Evolutionary conservation across 2,888 invertebrate genomes (phyloP), one percentile per base, ranked within the genome.

Genomic region (Agrochola lota): DNA sequence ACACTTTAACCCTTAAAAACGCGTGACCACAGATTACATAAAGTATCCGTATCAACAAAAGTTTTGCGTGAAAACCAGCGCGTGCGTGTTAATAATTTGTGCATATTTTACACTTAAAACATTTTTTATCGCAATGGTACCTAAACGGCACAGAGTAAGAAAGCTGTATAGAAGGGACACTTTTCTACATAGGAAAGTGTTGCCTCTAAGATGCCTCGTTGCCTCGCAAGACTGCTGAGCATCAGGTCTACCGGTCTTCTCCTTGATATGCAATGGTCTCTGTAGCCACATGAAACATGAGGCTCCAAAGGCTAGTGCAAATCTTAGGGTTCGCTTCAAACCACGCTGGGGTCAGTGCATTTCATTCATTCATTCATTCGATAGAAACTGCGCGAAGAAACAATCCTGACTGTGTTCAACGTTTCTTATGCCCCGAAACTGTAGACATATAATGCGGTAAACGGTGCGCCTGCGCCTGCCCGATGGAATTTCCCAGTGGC

Each of bases 81-180:
- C 74, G 90, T 92, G 93, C 93, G 93, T 93, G 93, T 84, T 90
- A 87, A 91, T 90, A 92, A 93, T 93, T 93, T 93, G 92, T 93
- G 93, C 92, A 93, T 93, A 93, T 93, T 93, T 93, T 91, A 92
- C 90, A 90, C 86, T 88, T 83, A 85, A 78, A 89, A 89, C 87
- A 88, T 87, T 88, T 90, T 90, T 92, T 90, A 91, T 88, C 87
- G 89, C 81, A 81, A 88, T 85, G 88, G 84, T 88, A 72, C 84
- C 76, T 68, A 55, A 64, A 23, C 69, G 60, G 40, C 71, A 67
- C 30, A 46, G 80, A 80, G 26, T 46, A 40, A 46, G 52, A 12
- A 43, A 60, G 52, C 0, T 0, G 2, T 55, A 1, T 35, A 35
- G 80, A 80, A 59, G 40, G 3, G n/a, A 15, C 30, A 59, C 1